Evolutionary conservation across 1,140 invertebrate species (phyloP), one percentile per base, ranked within the genome.

Genomic region (Brachionus plicatilis): DNA sequence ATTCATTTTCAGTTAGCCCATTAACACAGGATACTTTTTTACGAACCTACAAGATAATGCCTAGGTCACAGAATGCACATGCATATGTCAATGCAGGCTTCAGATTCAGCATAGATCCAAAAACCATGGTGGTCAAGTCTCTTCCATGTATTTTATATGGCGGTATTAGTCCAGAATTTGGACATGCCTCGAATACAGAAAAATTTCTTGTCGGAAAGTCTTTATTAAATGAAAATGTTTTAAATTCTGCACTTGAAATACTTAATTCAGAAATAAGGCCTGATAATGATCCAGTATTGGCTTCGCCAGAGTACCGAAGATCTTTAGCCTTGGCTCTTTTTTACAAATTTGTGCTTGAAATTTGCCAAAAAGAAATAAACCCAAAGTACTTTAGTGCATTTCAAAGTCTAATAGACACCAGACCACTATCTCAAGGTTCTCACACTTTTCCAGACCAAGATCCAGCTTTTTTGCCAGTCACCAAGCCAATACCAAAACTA

Each of bases 381-480:
- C 24, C 78, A 14, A 65, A 17, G 85, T 85, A 82, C n/a, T 82
- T 76, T 7, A 87, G 86, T 72, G 87, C 87, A 33, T 79, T 83
- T 7, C n/a, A 20, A 9, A 85, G 85, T 37, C 83, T 88, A 20
- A 70, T 85, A 41, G 79, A 82, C 53, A 41, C 6, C 9, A 91
- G 94, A 20, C 91, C 91, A 0, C 84, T 94, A 0, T 94, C 93
- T 0, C 92, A 90, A 1, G 94, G 93, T 1, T 90, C 90, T 9
- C 94, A 95, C 87, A 90, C 91, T 9, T 95, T 91, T 87, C 76
- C 76, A 7, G 92, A 94, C 80, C 93, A 92, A 0, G 92, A 94
- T 85, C 91, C 92, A 86, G 90, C 92, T n/a, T 86, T 93, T 65
- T 95, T 93, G 92, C 95, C 95, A 0, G 87, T 95, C 0, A 94